Evolutionary conservation across 2,888 invertebrate species (phyloP).

Genomic region (Nebria brevicollis): DNA sequence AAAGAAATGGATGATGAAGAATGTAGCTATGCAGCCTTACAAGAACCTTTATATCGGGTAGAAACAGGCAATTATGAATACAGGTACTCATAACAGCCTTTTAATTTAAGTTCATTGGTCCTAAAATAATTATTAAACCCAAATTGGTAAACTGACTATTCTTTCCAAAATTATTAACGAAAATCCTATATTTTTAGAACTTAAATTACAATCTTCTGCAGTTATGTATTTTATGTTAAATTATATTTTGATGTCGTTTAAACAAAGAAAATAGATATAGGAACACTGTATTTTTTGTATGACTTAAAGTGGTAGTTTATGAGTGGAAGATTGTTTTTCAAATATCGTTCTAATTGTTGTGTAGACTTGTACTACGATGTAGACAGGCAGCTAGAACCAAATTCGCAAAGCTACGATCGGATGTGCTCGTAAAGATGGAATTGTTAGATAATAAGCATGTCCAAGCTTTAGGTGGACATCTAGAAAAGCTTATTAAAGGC

Average conservation of each 20-base stretch:
- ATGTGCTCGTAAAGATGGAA: conserved; percentile 97
- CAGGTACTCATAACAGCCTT: conserved; percentile 65
- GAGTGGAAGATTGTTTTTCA: background rate
- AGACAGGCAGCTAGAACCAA: conserved; percentile 91
- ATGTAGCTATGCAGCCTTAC: conserved; percentile 89
- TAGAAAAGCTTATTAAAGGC: conserved; percentile 85
- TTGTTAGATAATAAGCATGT: conserved; percentile 98
- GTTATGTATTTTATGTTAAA: too few species aligned
- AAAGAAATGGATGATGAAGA: conserved; percentile 99
- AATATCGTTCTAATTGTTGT: conserved; percentile 48
- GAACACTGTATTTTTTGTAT: too few species aligned
- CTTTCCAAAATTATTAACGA: background rate
- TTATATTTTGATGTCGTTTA: too few species aligned
- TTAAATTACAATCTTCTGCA: background rate
- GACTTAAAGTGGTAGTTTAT: too few species aligned
- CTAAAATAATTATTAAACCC: background rate
- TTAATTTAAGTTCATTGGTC: background rate
- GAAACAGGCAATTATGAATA: conserved; percentile 99
- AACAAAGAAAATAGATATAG: too few species aligned
- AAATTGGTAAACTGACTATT: background rate
- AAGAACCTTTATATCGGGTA: conserved; percentile 96
- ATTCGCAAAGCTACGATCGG: conserved; percentile 85
- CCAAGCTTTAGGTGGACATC: conserved; percentile 89
- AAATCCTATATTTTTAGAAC: conserved; percentile 1
- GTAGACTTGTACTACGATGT: conserved; percentile 89